Conservation (phyloP, 2,113 vertebrate species). For the Malurus cyaneus region DNA sequence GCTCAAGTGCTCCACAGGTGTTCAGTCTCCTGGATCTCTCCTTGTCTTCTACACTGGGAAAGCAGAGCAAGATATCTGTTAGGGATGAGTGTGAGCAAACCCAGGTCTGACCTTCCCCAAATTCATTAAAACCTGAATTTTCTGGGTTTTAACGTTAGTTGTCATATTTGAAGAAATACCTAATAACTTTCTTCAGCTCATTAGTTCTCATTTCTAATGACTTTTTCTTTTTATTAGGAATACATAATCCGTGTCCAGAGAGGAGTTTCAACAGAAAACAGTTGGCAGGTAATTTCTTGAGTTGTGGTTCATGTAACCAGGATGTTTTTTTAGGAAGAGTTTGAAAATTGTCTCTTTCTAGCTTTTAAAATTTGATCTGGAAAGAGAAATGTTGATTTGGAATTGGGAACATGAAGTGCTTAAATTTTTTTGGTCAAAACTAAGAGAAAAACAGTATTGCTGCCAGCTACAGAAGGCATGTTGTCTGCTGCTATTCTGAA, state of each 20-base stretch:
- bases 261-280: conserved; percentile 91
- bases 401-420: not conserved
- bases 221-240: conserved; percentile 78
- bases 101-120: not conserved
- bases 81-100: not conserved
- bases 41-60: not conserved
- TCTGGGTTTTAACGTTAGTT: not conserved
- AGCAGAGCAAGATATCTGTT: not conserved
- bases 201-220: not conserved
- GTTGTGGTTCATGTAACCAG: not conserved
- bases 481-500: not conserved
- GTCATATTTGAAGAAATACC: not conserved
- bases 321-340: not conserved
- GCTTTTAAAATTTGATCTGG: not conserved
- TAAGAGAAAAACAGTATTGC: not conserved
- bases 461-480: conserved; percentile 1
- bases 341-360: not conserved
- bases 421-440: conserved; percentile 32
- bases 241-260: conserved; percentile 97
- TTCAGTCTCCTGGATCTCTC: not conserved
- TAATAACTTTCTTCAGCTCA: not conserved
- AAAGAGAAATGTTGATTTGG: not conserved
- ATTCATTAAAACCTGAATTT: not conserved
- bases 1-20: not conserved
- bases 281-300: conserved; percentile 89